Base-by-base conservation (phyloP, 2,888 invertebrate species). In the Parnassius mnemosyne region DNA sequence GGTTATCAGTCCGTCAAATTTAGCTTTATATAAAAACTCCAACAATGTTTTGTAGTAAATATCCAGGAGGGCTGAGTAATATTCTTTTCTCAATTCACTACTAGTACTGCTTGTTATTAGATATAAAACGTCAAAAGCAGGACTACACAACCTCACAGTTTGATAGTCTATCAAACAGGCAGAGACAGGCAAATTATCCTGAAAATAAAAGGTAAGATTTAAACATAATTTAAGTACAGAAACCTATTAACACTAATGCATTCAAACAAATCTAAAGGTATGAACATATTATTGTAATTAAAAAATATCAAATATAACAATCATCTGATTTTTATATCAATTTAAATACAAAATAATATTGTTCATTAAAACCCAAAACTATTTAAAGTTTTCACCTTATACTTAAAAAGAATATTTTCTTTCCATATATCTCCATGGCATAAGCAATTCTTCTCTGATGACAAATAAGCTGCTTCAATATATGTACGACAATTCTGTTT, bases 391-490 rank as follows among this genome's bases (percentile, higher is more conserved):
- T 55, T 41, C 13, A 88, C 89, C 83, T 84, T 68, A 77, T 89
- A 89, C 70, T 84, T 81, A 73, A 78, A 91, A 20, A 91, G 71
- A 60, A 90, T 80, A 66, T 91, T 91, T 72, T 89, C 90, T 69
- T 89, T 90, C 91, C 91, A 91, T 47, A 89, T 82, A 72, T 91
- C 91, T 41, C 89, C 89, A 71, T 91, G 91, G 65, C 89, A 86
- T 59, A 91, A 72, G 64, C 86, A 88, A 16, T 76, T 74, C 49
- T 71, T 72, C 52, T 74, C 69, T 3, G 77, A 81, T 20, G 71
- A 71, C 20, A 68, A 66, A 20, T 71, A 66, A 0, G 78, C 72
- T 2, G 69, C 69, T 60, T 80, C 77, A 64, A 84, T 79, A 66
- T 74, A 71, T 50, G 67, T 69, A 2, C 58, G 69, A 72, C 81